A percentile compares a stretch with the other conserved stretches of the same genome.
These are phyloP conservation scores for Phytoseiulus persimilis DNA, from an alignment of 2,888 invertebrate species.

Conservation along the genomic window DNA sequence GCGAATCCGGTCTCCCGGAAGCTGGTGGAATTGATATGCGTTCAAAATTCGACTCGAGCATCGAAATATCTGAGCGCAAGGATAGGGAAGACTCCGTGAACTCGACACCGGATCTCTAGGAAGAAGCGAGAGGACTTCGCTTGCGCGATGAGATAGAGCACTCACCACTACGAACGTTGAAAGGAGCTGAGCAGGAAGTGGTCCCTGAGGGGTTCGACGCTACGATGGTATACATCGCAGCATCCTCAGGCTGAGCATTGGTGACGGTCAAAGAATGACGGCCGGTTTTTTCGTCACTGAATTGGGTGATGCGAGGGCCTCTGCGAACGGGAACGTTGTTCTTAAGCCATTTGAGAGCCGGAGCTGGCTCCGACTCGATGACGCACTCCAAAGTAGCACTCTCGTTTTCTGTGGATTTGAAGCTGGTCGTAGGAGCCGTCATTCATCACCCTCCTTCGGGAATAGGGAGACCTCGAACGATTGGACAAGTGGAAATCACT, in stretches of 20 bases:
- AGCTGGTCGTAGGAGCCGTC: neutral
- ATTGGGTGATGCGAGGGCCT: slow-evolving; percentile 53
- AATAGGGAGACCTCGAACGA: neutral
- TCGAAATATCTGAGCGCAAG: too few species aligned
- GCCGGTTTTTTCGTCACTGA: slow-evolving; percentile 57
- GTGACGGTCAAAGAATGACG: slow-evolving; percentile 62
- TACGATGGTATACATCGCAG: slow-evolving; percentile 80
- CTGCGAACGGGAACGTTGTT: slow-evolving; percentile 63
- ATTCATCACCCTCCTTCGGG: neutral
- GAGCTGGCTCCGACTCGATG: slow-evolving; percentile 58
- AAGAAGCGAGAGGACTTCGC: too few species aligned
- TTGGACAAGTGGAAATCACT: neutral
- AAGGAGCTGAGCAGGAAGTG: slow-evolving; percentile 73
- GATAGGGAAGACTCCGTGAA: too few species aligned
- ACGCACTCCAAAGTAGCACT: slow-evolving; percentile 71
- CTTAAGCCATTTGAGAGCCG: slow-evolving; percentile 70
- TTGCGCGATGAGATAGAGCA: neutral
- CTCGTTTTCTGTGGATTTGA: slow-evolving; percentile 62
- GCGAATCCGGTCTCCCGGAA: slow-evolving; percentile 41
- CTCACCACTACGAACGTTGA: slow-evolving; percentile 58
- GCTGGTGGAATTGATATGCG: neutral
- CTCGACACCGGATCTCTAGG: too few species aligned
- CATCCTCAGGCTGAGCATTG: slow-evolving; percentile 63
- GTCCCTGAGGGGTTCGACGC: slow-evolving; percentile 69
- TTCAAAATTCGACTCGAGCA: too few species aligned